Conservation (phyloP, 2,888 invertebrate species). For the Imbricaverruca yamaguchii region DNA sequence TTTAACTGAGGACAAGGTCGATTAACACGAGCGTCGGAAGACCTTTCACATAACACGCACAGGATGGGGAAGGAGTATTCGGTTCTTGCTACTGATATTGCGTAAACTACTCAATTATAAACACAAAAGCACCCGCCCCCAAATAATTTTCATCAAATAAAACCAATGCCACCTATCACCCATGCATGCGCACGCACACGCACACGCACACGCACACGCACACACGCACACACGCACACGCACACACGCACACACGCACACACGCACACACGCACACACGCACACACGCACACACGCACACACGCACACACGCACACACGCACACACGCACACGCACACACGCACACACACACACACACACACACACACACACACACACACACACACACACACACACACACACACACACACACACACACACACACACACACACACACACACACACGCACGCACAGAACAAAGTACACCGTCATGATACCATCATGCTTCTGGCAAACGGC, state of each 20-base stretch:
- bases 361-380: background rate
- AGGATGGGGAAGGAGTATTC: no score
- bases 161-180: background rate
- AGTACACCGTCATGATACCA: background rate
- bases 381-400: background rate
- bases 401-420: slow-evolving; percentile 1
- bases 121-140: no score
- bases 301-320: background rate
- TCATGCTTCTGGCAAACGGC: background rate
- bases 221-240: background rate
- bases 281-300: background rate
- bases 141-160: no score
- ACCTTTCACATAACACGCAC: no score
- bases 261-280: background rate
- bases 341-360: background rate
- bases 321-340: background rate
- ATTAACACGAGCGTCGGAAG: no score
- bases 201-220: background rate
- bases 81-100: no score
- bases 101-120: no score
- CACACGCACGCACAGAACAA: background rate
- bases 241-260: background rate
- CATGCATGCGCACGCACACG: background rate
- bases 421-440: background rate
- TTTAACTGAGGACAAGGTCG: no score